These are phyloP conservation scores for Melanotaenia parkinsoni DNA, from an alignment of 2,797 vertebrate genomes.

Conservation along the genomic window DNA sequence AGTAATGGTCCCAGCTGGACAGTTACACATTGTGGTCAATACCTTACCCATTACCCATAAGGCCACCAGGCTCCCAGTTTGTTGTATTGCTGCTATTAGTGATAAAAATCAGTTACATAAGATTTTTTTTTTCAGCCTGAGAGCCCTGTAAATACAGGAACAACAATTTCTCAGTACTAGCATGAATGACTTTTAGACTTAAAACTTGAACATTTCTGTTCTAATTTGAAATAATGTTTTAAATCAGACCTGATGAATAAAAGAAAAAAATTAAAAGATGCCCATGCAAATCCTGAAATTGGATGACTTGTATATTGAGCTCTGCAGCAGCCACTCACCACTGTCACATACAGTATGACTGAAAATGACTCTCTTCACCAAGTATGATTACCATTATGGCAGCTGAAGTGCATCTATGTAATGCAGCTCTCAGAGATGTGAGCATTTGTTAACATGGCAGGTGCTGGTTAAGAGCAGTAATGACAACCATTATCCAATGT, in stretches of 20 bases:
- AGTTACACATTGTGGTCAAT: not conserved
- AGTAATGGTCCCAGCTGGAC: not conserved
- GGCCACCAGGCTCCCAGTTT: not conserved
- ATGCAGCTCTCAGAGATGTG: slow-evolving; percentile 34
- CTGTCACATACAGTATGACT: slow-evolving; percentile 43
- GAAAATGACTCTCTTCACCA: slow-evolving; percentile 44
- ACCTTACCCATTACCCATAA: not conserved
- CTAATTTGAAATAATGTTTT: not conserved
- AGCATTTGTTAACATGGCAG: slow-evolving; percentile 65
- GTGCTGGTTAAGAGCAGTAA: slow-evolving; percentile 66
- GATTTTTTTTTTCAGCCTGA: not conserved
- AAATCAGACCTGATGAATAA: slow-evolving; percentile 5
- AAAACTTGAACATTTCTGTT: not conserved
- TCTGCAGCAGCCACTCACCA: slow-evolving; percentile 42
- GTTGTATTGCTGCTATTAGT: not conserved
- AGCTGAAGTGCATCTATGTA: slow-evolving; percentile 52
- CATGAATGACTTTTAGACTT: not conserved
- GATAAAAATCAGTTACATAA: not conserved
- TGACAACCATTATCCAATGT: slow-evolving; percentile 63
- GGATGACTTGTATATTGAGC: slow-evolving; percentile 34
- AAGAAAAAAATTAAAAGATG: not conserved
- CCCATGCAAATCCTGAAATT: slow-evolving; percentile 22
- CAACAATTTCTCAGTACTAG: not conserved
- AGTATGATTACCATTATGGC: slow-evolving; percentile 54
- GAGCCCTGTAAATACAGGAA: not conserved